Percentiles rank a stretch among this genome's conserved stretches.
phyloP scores from a whole-genome alignment of 2,113 vertebrate species.

The Rhinoptilus africanus region DNA sequence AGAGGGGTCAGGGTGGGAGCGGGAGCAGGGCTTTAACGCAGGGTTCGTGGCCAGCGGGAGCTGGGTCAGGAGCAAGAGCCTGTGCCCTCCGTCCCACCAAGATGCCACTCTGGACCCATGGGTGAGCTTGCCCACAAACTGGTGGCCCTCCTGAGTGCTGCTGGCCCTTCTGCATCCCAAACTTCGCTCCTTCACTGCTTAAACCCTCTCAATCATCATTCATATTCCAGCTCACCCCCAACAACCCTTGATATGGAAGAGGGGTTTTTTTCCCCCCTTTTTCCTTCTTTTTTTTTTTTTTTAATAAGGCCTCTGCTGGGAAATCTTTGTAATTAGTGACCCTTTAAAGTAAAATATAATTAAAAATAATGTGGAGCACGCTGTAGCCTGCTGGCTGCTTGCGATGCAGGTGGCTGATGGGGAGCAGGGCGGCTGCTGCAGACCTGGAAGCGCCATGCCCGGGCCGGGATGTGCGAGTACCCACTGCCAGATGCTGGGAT shows the following conservation, averaged over 20 bases:
- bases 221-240: not conserved
- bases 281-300: not conserved
- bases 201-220: not conserved
- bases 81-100: not conserved
- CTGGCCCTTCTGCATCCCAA: not conserved
- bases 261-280: not conserved
- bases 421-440: not conserved
- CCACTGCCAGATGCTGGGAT: rapidly evolving
- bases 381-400: not conserved
- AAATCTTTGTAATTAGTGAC: constrained; percentile 54
- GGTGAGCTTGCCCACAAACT: not conserved
- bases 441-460: rapidly evolving
- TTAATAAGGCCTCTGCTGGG: not conserved
- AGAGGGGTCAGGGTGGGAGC: not conserved
- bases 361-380: not conserved
- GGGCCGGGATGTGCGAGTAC: too few relatives aligned
- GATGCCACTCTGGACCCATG: not conserved
- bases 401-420: not conserved
- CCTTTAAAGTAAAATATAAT: constrained; percentile 54
- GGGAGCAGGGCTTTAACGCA: rapidly evolving
- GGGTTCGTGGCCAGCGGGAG: rapidly evolving
- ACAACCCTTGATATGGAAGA: not conserved
- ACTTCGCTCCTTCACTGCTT: not conserved
- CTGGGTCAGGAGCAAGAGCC: not conserved
- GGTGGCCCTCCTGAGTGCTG: not conserved